phyloP scores from a whole-genome alignment of 2,113 vertebrate species.

The Entelurus aequoreus region DNA sequence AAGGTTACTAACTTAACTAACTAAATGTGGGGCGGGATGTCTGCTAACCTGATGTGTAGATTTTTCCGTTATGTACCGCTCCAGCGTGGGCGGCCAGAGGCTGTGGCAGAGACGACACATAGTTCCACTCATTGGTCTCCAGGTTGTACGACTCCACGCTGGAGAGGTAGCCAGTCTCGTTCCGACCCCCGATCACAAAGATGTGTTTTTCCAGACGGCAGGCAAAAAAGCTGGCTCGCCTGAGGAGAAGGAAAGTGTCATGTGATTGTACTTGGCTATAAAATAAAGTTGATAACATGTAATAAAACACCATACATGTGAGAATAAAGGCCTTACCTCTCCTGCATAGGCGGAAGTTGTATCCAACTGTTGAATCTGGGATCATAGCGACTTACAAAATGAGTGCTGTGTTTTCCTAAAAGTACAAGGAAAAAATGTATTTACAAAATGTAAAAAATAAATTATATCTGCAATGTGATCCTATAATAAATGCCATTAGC shows the following conservation, averaged over 20 bases:
- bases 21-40: not conserved
- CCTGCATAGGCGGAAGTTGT: constrained; percentile 98
- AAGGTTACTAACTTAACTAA: no score
- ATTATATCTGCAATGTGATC: no score
- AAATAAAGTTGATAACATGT: not conserved
- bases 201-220: constrained; percentile 95
- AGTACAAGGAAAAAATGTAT: not conserved
- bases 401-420: constrained; percentile 97
- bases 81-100: constrained; percentile 94
- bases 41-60: constrained; percentile 94
- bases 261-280: not conserved
- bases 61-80: constrained; percentile 95
- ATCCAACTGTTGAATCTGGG: constrained; percentile 99
- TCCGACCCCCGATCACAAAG: constrained; percentile 94
- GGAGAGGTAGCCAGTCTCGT: constrained; percentile 95
- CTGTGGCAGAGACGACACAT: constrained; percentile 89
- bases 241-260: constrained; percentile 51
- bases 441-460: no score
- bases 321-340: constrained; percentile 75
- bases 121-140: constrained; percentile 98
- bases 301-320: not conserved
- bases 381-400: constrained; percentile 98
- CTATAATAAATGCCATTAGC: no score
- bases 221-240: constrained; percentile 98
- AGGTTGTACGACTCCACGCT: constrained; percentile 97